phyloP scores from a whole-genome alignment of 2,113 vertebrate genomes.

The Gobius niger region DNA sequence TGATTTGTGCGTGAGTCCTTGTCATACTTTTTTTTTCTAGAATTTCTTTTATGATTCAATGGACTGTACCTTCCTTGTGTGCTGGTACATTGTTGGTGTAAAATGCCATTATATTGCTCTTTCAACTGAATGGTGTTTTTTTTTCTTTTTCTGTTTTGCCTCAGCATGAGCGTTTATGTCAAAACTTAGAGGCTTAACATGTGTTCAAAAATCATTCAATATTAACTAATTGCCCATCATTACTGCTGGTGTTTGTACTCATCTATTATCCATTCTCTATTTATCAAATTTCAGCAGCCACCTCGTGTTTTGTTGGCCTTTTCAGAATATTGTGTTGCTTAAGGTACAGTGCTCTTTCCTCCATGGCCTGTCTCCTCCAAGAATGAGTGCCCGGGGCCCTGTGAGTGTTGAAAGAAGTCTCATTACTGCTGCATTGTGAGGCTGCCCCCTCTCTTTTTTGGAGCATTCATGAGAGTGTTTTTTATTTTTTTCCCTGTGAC shows the following conservation, averaged over 20 bases:
- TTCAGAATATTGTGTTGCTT: slow-evolving; percentile 46
- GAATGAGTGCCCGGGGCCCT: slow-evolving; percentile 66
- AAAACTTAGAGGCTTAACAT: slow-evolving; percentile 24
- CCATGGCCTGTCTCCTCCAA: slow-evolving; percentile 62
- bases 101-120: slow-evolving; percentile 20
- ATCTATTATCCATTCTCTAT: slow-evolving; percentile 36
- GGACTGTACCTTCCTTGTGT: slow-evolving; percentile 26
- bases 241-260: slow-evolving; percentile 40
- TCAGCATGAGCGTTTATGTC: not conserved
- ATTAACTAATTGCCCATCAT: slow-evolving; percentile 45
- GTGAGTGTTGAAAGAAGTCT: slow-evolving; percentile 72
- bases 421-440: slow-evolving; percentile 65
- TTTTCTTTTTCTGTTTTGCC: not conserved
- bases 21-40: slow-evolving; percentile 20
- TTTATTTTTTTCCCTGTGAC: slow-evolving; percentile 43
- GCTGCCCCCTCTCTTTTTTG: slow-evolving; percentile 51
- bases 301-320: slow-evolving; percentile 31
- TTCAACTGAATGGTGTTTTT: slow-evolving; percentile 23
- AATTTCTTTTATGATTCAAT: slow-evolving; percentile 28
- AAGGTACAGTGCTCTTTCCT: slow-evolving; percentile 71
- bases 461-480: slow-evolving; percentile 64
- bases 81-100: slow-evolving; percentile 28
- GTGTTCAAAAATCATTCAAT: slow-evolving; percentile 34
- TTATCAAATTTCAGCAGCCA: slow-evolving; percentile 43
- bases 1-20: slow-evolving; percentile 30